A percentile compares a stretch with the other conserved stretches of the same genome.
These are phyloP conservation scores for Chloroceryle inda DNA, from an alignment of 2,797 vertebrate genomes.

Conservation along the genomic window DNA sequence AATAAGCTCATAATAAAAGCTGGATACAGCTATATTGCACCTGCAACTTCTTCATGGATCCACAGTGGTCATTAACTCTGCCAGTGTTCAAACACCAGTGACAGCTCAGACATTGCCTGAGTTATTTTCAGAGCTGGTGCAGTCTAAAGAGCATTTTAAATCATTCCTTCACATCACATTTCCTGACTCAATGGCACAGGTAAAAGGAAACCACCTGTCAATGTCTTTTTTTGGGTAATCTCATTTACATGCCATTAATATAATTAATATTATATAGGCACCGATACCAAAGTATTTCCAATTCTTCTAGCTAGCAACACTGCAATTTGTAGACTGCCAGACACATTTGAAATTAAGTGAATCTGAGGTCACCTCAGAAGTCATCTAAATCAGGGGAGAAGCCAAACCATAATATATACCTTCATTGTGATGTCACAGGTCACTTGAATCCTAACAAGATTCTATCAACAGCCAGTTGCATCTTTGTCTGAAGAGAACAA, in stretches of 20 bases:
- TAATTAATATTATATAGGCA: conserved; percentile 57
- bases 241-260: conserved; percentile 64
- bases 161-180: conserved; percentile 10
- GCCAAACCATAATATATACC: neutral
- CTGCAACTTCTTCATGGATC: neutral
- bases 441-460: conserved; percentile 43
- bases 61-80: neutral
- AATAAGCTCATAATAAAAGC: neutral
- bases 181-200: conserved; percentile 31
- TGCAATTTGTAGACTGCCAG: conserved; percentile 2
- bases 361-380: conserved; percentile 64
- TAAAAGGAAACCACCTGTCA: conserved; percentile 64
- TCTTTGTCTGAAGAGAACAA: conserved; percentile 5
- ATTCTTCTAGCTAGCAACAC: neutral
- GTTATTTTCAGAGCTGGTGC: neutral
- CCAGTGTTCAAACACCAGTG: neutral
- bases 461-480: neutral
- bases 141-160: conserved; percentile 40
- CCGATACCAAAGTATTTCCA: conserved; percentile 47
- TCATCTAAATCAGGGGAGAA: conserved; percentile 37
- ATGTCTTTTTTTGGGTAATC: conserved; percentile 44
- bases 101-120: neutral
- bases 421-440: conserved; percentile 39
- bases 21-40: neutral
- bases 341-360: conserved; percentile 15